These are phyloP conservation scores for Acronicta aceris DNA, from an alignment of 2,888 invertebrate genomes.

Conservation along the genomic window DNA sequence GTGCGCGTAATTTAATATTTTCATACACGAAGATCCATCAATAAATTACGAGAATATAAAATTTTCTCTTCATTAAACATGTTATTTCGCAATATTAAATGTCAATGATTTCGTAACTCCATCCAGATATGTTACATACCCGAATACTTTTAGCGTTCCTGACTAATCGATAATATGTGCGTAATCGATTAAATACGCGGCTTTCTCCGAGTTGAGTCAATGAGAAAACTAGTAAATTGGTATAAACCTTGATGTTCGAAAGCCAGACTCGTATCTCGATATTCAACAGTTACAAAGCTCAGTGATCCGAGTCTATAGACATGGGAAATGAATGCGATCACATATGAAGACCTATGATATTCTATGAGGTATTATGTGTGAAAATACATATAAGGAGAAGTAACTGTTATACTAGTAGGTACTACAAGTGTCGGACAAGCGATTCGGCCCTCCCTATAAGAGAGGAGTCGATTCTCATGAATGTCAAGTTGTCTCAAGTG, in stretches of 20 bases:
- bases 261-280: conserved; percentile 49
- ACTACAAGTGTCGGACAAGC: conserved; percentile 13
- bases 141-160: conserved; percentile 19
- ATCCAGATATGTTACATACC: conserved; percentile 27
- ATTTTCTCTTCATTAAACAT: conserved; percentile 17
- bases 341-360: conserved; percentile 48
- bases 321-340: conserved; percentile 67
- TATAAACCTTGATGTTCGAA: conserved; percentile 49
- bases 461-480: neutral
- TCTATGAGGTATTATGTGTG: conserved; percentile 29
- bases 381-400: conserved; percentile 19
- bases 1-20: conserved; percentile 2
- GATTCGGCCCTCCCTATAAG: neutral
- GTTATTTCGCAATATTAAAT: conserved; percentile 29
- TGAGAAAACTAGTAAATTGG: conserved; percentile 27
- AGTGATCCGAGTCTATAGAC: conserved; percentile 69
- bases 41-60: neutral
- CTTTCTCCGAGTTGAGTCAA: conserved; percentile 42
- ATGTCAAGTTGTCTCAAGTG: neutral
- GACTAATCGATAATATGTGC: conserved; percentile 27
- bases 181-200: conserved; percentile 45
- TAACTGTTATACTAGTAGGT: conserved; percentile 34
- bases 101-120: conserved; percentile 37
- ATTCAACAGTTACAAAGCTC: conserved; percentile 67
- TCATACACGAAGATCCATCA: conserved; percentile 10